Evolutionary conservation across 92 coral and sea anemone species (phyloP), one percentile per base, ranked within the genome.

Genomic region (Bergia sp.): DNA sequence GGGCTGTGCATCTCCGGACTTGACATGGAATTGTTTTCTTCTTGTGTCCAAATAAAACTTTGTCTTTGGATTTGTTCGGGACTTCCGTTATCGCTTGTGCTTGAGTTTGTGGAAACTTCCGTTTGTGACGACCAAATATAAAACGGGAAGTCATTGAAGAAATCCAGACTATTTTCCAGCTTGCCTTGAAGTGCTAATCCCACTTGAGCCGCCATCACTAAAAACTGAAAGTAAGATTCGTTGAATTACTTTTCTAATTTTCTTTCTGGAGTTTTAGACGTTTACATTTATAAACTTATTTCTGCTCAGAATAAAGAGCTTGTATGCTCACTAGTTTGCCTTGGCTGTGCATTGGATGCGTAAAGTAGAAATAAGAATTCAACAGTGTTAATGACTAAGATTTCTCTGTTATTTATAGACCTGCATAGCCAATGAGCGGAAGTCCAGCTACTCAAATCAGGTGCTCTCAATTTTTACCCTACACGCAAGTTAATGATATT

Each of bases 171-270:
- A 16, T 47, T 43, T 12, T 84, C 87, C 2, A 71, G 4, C 23
- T 71, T 84, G 23, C 79, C 87, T 84, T 84, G 87, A 36, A 84
- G 87, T 12, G 87, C 87, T 37, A 84, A 71, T 23, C 87, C 87
- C 4, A 84, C 87, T 71, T 84, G 87, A 11, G 87, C 65, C 3
- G 87, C 79, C 87, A 84, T 84, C 53, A 5, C 79, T 84, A 18
- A 13, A 36, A 84, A 42, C 37, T 42, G 40, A 84, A 44, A 13
- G 67, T 37, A 55, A 57, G 21, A 80, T 1, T 57, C 57, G 5
- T 49, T 49, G n/a, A 13, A 15, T 36, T 79, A n/a, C 21, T 69
- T 73, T 43, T 42, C 58, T n/a, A 47, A 72, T 4, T 42, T 74
- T 73, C 45, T 16, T 16, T 69, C 45, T 15, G 45, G 66, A 69